Base-by-base conservation (phyloP, 2,888 invertebrate genomes). In the Ferdinandea cuprea region DNA sequence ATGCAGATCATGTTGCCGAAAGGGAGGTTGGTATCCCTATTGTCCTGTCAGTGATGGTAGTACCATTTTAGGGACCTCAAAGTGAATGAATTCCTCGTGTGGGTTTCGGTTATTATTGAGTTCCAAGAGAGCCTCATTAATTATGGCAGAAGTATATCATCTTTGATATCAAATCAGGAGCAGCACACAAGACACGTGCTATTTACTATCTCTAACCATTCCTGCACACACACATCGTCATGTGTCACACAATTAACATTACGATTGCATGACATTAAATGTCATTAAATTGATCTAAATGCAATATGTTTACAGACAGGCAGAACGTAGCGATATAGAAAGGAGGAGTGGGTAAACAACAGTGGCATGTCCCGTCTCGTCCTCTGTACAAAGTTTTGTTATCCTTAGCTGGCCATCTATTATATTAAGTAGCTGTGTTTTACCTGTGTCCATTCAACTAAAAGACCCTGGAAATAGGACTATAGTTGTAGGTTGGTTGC, bases 201-300 rank as follows among this genome's bases (percentile, higher is more conserved):
- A 44, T 44, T 44, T 17, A 13, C 11, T 37, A 21, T 9, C 32
- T 11, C 32, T 19, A 17, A 13, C 11, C 19, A 21, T 9, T 15
- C 19, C 32, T 19, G 19, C 19, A 35, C 9, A 46, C 46, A 40
- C 58, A 46, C 72, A 52, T 42, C 63, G 59, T 59, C 59, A 48
- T 79, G 17, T 83, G 81, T 83, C 81, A 77, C 50, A 71, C 81
- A 83, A 83, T 83, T 83, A 83, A 77, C 83, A 83, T 83, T 78
- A 83, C 83, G 77, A 81, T 85, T 85, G 81, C 76, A 81, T 81
- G 81, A 69, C 77, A 85, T 81, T 85, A 80, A 81, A 85, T 85
- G 85, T 50, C 63, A 81, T 80, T 81, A 77, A 73, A 77, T 85
- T 83, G 85, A 85, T 81, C 81, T 77, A 46, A 63, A 77, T 76